Base-by-base conservation (phyloP, 1,140 invertebrate species). In the Spodoptera frugiperda region DNA sequence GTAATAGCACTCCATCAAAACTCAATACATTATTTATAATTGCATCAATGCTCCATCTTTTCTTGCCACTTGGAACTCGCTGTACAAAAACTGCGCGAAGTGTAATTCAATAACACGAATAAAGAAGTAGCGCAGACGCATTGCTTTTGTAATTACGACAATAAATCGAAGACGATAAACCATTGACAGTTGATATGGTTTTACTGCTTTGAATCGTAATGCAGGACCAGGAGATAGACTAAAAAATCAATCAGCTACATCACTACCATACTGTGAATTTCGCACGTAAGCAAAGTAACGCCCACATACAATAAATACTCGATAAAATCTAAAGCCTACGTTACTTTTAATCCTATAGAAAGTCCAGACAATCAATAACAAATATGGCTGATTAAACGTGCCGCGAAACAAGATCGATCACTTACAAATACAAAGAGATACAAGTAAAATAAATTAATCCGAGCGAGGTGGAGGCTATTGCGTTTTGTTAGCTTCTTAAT, bases 401-500 rank as follows among this genome's bases (percentile, higher is more conserved):
- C 44, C 6, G 33, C 59, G 33, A 76, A 67, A 61, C 46, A 63
- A 83, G 77, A 87, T 84, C 82, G 82, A 86, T 84, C 80, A 79
- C 63, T 70, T 8, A 59, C 25, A 65, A 76, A 81, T 79, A 79
- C 76, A 82, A 70, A 78, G 78, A 75, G 76, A 80, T 82, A 75
- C 70, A 55, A 78, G 81, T 76, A 78, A 78, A 87, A 85, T 86
- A 86, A 84, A 89, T 87, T 82, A 86, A 86, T 85, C 83, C 80
- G 54, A 79, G 74, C 68, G 76, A 85, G 77, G 74, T 84, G 78
- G 79, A 80, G 68, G 79, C 78, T 78, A 83, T 87, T 86, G 84
- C 81, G 82, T 88, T 89, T 82, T 77, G 83, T 89, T 87, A 82
- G 83, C 76, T 86, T 84, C 82, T 87, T 90, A 89, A 90, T 90